Evolutionary conservation across 2,113 vertebrate species (phyloP), one percentile per base, ranked within the genome.

Genomic region (Typhlomys cinereus): DNA sequence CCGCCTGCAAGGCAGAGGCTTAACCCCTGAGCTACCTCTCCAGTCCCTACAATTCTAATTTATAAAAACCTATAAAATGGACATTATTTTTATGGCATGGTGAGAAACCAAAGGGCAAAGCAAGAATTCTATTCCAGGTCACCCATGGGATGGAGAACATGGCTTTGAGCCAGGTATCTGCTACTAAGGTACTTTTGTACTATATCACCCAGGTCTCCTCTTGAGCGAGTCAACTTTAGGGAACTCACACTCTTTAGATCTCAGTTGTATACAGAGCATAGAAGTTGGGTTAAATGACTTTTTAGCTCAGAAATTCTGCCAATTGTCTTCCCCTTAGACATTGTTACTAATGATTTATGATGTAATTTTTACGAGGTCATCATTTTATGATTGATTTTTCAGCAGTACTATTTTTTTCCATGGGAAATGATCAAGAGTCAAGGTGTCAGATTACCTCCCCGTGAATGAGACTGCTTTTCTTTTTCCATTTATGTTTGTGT

Each of bases 321-420:
- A 80, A 7, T 20, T 0, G 4, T 81, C 46, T 82, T 80, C 31
- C 9, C 90, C 34, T 84, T 39, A 80, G 44, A 78, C 23, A 50
- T 67, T 69, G 41, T 20, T n/a, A 71, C 34, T 71, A 39, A 29
- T 76, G 23, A 89, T 10, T 4, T 17, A 46, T n/a, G 8, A 7
- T 50, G n/a, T 76, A 54, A 70, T 84, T 79, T 89, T 48, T 39
- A 80, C n/a, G 21, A 91, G 36, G 46, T 81, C 36, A 88, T 71
- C 46, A 69, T 78, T 91, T 66, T 84, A 82, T 79, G 48, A 54
- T 88, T 73, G 36, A 12, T n/a, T 79, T 92, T 92, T 73, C 59
- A 83, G 48, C 27, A 91, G n/a, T n/a, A 31, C 4, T 2, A 29
- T n/a, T n/a, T n/a, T 57, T 85, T 85, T 44, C 9, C n/a, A 62